Evolutionary conservation across 2,797 vertebrate genomes (phyloP), one percentile per base, ranked within the genome.

Genomic region (Aselliscus stoliczkanus): DNA sequence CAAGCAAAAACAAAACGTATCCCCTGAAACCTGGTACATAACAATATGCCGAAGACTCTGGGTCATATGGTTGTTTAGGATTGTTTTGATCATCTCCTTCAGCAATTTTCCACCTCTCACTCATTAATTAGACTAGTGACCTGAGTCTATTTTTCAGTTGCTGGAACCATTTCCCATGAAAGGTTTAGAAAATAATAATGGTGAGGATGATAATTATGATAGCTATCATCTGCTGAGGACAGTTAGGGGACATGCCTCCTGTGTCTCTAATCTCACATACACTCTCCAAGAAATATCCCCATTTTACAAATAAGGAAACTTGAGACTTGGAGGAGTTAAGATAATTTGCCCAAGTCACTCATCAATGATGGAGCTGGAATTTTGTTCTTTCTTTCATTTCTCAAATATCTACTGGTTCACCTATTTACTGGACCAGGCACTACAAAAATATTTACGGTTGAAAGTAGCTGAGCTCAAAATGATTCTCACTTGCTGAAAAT

Each of bases 1-100:
- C 94, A 88, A 92, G n/a, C 88, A 84, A 95, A 94, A 96, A 94
- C 89, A 96, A 97, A 96, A 79, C 27, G 47, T 42, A 96, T 89
- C 86, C 90, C 39, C 39, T 0, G 0, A 54, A 83, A 75, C 77
- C 65, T 67, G 34, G 79, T 75, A 86, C 83, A 87, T 2, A 95
- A 72, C 34, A 44, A 65, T 0, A 31, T 5, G 7, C 47, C 50
- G 47, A 79, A 54, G 87, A n/a, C n/a, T 4, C 0, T 0, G 62
- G 77, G 75, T 20, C 37, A 3, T 1, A 1, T 23, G 70, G 17
- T 39, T 64, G 67, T 69, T 82, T 11, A 21, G 69, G 42, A 13
- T 27, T 81, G 52, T 82, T 96, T 64, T 85, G 88, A 89, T 85
- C 20, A 8, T 2, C 86, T 85, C 50, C 0, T 56, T 25, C 7